These are phyloP conservation scores for Gracilinanus agilis DNA, from an alignment of 2,113 vertebrate genomes.

Conservation along the genomic window DNA sequence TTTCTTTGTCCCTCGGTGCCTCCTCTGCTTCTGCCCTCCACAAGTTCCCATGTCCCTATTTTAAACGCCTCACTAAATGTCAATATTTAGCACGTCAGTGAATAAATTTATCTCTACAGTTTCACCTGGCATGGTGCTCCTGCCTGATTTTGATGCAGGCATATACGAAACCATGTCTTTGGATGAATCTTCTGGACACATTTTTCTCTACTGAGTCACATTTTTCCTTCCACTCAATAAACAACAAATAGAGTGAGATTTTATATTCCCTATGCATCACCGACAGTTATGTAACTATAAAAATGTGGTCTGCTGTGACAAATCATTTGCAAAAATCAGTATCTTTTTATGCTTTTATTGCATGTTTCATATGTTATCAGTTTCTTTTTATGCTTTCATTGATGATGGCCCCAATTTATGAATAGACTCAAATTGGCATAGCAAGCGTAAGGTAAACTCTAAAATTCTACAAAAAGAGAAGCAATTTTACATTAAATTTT, in stretches of 20 bases:
- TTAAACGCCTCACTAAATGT: not conserved
- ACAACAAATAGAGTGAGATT: not conserved
- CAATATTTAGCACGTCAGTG: not conserved
- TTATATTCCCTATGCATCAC: not conserved
- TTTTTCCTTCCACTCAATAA: not conserved
- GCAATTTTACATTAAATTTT: not conserved
- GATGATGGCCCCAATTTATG: not conserved
- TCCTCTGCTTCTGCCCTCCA: not conserved
- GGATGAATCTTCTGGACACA: not conserved
- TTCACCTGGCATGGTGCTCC: not conserved
- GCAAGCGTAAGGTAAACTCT: not conserved
- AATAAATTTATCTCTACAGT: not conserved
- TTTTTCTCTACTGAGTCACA: not conserved
- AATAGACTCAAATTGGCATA: not conserved
- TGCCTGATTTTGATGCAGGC: not conserved
- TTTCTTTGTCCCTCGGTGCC: not conserved
- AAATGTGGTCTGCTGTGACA: not conserved
- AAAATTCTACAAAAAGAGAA: not conserved
- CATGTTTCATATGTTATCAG: too few relatives aligned
- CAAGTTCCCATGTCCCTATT: not conserved
- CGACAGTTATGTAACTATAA: not conserved
- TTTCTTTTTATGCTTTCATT: not conserved
- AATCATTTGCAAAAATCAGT: not conserved
- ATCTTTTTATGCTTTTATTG: not conserved
- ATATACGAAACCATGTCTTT: not conserved